These are phyloP conservation scores for Gastracanthus pulcherrimus DNA, from an alignment of 2,888 invertebrate species.

Conservation along the genomic window DNA sequence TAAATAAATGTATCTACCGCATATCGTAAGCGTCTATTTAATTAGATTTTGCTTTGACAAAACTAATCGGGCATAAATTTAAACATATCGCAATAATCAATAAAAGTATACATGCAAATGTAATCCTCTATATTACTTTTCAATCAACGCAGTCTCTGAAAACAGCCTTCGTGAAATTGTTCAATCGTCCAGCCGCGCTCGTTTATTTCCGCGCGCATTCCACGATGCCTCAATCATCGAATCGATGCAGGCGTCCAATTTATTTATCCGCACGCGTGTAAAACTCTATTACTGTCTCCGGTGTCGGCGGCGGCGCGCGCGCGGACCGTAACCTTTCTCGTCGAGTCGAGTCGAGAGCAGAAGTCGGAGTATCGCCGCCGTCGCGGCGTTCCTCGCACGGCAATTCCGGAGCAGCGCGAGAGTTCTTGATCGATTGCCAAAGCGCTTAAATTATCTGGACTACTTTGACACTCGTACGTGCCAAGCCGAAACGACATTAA, in stretches of 20 bases:
- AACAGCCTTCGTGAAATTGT: too few species aligned
- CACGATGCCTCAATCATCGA: not conserved
- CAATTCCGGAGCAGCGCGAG: slow-evolving; percentile 14
- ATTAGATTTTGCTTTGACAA: too few species aligned
- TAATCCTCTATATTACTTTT: too few species aligned
- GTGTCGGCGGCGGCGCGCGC: not conserved
- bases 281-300: slow-evolving; percentile 35
- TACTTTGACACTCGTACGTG: slow-evolving; percentile 53
- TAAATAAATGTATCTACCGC: too few species aligned
- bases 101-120: too few species aligned
- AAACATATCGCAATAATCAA: too few species aligned
- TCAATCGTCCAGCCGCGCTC: too few species aligned
- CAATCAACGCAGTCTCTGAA: too few species aligned
- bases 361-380: not conserved
- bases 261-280: slow-evolving; percentile 15
- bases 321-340: not conserved
- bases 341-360: not conserved
- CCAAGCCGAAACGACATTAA: slow-evolving; percentile 40
- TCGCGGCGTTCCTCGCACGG: not conserved
- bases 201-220: not conserved
- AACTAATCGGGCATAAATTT: too few species aligned
- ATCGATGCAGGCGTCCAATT: slow-evolving; percentile 29
- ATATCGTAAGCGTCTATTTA: too few species aligned
- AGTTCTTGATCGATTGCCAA: slow-evolving; percentile 56
- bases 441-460: slow-evolving; percentile 57